Evolutionary conservation across 2,113 vertebrate species (phyloP).

Genomic region (Hemichromis elongatus): DNA sequence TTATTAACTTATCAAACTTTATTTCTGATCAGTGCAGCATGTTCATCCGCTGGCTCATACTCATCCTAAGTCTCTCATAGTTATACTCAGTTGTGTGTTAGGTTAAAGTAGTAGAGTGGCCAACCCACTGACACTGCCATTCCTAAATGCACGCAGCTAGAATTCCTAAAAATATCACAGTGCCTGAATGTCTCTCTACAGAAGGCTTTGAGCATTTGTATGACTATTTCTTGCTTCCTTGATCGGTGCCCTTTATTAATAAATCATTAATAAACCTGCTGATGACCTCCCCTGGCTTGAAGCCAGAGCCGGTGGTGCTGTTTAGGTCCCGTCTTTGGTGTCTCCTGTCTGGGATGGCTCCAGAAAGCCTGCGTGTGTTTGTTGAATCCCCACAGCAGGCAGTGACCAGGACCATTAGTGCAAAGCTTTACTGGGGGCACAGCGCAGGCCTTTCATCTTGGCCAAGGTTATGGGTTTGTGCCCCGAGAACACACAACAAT

Average conservation of each 20-base stretch:
- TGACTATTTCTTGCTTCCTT: neutral
- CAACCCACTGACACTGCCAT: neutral
- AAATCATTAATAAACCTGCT: constrained; percentile 1
- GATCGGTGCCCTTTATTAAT: neutral
- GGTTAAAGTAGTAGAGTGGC: neutral
- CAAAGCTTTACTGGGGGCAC: constrained; percentile 54
- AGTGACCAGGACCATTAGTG: constrained; percentile 38
- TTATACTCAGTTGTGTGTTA: neutral
- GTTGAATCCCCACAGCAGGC: constrained; percentile 55
- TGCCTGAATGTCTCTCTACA: neutral
- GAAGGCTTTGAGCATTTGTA: neutral
- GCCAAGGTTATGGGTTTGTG: constrained; percentile 64
- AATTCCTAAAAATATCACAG: neutral
- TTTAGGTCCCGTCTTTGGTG: neutral
- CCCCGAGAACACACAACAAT: constrained; percentile 51
- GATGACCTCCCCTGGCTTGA: constrained; percentile 6
- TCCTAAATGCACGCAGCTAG: neutral
- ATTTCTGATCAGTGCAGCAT: neutral
- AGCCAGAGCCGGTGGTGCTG: constrained; percentile 1
- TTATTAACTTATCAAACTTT: neutral
- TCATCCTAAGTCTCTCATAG: neutral
- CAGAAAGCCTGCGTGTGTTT: constrained; percentile 56
- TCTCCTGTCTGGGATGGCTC: constrained; percentile 35
- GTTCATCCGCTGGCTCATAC: neutral
- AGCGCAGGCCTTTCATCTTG: constrained; percentile 58